A percentile compares a stretch with the other conserved stretches of the same genome.
Evolutionary conservation across 1,140 invertebrate genomes (phyloP).

Genomic region (Coelopa frigida): DNA sequence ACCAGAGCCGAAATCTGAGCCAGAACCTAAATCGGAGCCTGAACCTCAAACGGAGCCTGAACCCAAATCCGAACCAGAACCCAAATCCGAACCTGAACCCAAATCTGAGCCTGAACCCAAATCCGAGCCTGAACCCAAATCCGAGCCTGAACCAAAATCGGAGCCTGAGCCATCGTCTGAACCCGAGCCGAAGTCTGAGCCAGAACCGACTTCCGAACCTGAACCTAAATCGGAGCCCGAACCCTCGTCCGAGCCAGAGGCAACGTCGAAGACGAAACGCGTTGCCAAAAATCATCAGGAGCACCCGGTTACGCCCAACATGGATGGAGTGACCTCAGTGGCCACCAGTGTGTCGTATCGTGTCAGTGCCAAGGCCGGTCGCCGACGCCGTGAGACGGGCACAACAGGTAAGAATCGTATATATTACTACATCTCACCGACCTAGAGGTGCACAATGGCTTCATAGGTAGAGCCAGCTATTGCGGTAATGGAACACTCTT

Average conservation of each 20-base stretch:
- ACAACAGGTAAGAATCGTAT: constrained; percentile 23
- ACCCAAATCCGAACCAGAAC: constrained; percentile 48
- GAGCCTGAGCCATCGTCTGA: constrained; percentile 30
- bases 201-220: constrained; percentile 35
- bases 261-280: constrained; percentile 43
- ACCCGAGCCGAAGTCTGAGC: constrained; percentile 28
- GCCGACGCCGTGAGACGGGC: constrained; percentile 39
- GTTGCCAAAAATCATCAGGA: constrained; percentile 44
- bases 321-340: constrained; percentile 54
- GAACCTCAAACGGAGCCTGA: constrained; percentile 46
- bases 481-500: too few species aligned
- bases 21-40: constrained; percentile 42
- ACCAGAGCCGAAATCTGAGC: constrained; percentile 37
- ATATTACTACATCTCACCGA: background rate
- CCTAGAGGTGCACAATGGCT: too few species aligned
- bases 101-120: constrained; percentile 46
- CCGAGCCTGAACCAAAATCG: constrained; percentile 33
- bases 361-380: constrained; percentile 51
- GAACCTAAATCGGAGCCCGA: constrained; percentile 39
- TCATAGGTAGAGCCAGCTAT: too few species aligned
- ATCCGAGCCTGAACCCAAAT: constrained; percentile 43
- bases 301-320: constrained; percentile 44
- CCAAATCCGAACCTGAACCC: constrained; percentile 48
- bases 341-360: constrained; percentile 66
- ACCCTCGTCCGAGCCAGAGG: constrained; percentile 28